Evolutionary conservation across 2,888 invertebrate genomes (phyloP).

Genomic region (Neoascia interrupta): DNA sequence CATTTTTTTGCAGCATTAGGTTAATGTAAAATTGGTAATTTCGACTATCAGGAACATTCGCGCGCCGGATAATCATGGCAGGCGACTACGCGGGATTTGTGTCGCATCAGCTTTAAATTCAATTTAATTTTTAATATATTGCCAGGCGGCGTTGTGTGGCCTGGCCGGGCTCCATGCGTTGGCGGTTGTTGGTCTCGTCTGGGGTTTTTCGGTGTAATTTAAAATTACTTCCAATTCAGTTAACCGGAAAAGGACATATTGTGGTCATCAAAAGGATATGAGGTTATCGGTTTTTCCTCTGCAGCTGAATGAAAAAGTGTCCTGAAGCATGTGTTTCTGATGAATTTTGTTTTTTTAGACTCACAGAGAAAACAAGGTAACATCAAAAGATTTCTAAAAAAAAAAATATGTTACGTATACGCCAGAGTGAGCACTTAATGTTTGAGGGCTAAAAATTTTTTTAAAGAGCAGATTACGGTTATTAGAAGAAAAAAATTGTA

Average conservation of each 20-base stretch:
- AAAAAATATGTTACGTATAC: no score
- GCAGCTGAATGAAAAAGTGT: no score
- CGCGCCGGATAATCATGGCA: slow-evolving; percentile 40
- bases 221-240: slow-evolving; percentile 66
- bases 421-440: no score
- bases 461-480: no score
- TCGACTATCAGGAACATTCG: slow-evolving; percentile 57
- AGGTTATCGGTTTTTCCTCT: no score
- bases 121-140: slow-evolving; percentile 64
- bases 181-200: not conserved
- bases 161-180: not conserved
- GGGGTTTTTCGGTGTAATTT: slow-evolving; percentile 43
- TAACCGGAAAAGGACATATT: slow-evolving; percentile 66
- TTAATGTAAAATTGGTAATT: slow-evolving; percentile 65
- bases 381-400: no score
- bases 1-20: slow-evolving; percentile 24
- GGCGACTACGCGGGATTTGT: slow-evolving; percentile 12
- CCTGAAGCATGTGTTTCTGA: no score
- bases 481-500: no score
- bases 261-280: slow-evolving; percentile 58
- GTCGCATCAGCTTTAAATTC: slow-evolving; percentile 40
- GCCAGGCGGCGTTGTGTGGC: slow-evolving; percentile 7
- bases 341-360: no score
- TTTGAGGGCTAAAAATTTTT: no score
- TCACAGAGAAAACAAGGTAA: no score